These are phyloP conservation scores for Tenthredo livida DNA, from an alignment of 2,888 invertebrate genomes.

Conservation along the genomic window DNA sequence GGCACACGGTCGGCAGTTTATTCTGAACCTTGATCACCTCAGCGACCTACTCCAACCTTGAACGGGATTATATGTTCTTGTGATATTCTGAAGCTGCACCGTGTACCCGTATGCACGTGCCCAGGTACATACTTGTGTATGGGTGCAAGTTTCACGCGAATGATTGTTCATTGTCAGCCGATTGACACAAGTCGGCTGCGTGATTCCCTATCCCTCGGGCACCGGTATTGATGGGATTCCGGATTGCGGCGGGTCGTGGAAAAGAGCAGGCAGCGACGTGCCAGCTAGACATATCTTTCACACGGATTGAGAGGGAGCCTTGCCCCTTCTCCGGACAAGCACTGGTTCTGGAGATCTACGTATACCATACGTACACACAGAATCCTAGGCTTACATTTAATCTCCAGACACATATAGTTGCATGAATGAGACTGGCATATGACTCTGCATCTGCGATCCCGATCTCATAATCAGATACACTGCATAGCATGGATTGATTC, in stretches of 20 bases:
- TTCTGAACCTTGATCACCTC: slow-evolving; percentile 40
- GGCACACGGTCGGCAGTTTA: slow-evolving; percentile 40
- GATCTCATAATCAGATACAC: slow-evolving; percentile 20
- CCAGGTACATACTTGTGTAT: background rate
- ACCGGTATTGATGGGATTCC: too few species aligned
- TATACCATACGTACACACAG: background rate
- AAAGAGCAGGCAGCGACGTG: too few species aligned
- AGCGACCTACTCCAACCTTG: slow-evolving; percentile 34
- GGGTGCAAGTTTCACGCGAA: background rate
- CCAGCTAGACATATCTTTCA: too few species aligned
- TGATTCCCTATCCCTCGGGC: too few species aligned
- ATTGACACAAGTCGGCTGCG: too few species aligned
- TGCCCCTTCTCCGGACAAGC: too few species aligned
- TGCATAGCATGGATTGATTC: slow-evolving; percentile 17
- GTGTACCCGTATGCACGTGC: slow-evolving; percentile 42
- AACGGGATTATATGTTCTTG: slow-evolving; percentile 7
- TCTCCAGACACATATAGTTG: slow-evolving; percentile 43
- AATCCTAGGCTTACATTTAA: background rate
- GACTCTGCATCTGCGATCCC: slow-evolving; percentile 55
- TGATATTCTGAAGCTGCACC: slow-evolving; percentile 57
- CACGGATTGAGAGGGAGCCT: too few species aligned
- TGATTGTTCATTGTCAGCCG: background rate
- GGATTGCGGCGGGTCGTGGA: too few species aligned
- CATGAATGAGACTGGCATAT: slow-evolving; percentile 55
- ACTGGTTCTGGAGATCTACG: background rate